Conservation (phyloP, 1,140 invertebrate species). For the Eurytemora carolleeae region DNA sequence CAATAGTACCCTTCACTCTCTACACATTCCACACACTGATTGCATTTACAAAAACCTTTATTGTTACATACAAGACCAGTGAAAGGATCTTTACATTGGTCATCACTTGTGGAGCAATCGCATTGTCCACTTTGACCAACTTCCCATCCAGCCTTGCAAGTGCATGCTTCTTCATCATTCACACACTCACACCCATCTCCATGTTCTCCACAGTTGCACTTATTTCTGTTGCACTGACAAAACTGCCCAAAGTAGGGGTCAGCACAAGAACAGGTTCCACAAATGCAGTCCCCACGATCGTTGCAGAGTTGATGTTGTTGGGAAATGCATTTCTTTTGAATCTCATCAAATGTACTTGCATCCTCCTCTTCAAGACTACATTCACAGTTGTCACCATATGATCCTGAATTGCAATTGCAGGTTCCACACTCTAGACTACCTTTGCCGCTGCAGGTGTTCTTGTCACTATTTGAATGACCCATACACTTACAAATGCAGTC, state of each 20-base stretch:
- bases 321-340: too few species aligned
- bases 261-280: neutral
- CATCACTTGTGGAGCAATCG: neutral
- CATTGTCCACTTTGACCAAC: neutral
- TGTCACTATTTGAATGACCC: neutral
- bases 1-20: neutral
- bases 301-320: neutral
- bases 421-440: neutral
- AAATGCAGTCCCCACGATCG: neutral
- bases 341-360: neutral
- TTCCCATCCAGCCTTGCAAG: neutral
- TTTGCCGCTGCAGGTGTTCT: neutral
- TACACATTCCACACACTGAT: neutral
- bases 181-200: neutral
- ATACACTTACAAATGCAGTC: neutral
- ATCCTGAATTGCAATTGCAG: neutral
- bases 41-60: neutral
- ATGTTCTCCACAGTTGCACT: neutral
- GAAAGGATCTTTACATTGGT: neutral
- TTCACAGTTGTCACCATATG: neutral
- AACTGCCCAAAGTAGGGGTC: neutral
- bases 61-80: neutral
- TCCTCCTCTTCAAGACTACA: too few species aligned
- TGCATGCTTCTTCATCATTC: neutral
- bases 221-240: neutral